These are phyloP conservation scores for Stegophylla sp. DNA, from an alignment of 2,888 invertebrate genomes.

Conservation along the genomic window DNA sequence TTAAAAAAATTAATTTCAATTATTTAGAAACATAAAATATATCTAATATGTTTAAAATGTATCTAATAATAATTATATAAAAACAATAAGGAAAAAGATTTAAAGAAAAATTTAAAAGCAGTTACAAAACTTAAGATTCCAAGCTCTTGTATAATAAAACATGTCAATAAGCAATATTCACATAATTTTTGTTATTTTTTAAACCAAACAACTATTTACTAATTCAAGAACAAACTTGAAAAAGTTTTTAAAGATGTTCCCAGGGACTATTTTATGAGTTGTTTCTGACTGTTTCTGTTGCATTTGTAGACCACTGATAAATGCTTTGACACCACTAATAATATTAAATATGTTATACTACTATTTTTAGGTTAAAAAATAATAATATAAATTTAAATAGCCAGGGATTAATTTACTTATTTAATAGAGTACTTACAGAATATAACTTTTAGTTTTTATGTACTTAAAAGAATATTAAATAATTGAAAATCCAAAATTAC, in stretches of 20 bases:
- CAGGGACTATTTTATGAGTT: constrained; percentile 68
- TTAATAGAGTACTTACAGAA: neutral
- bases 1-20: no score
- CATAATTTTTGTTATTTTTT: constrained; percentile 56
- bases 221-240: constrained; percentile 79
- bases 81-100: no score
- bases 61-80: no score
- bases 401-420: neutral
- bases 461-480: neutral
- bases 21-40: no score
- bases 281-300: constrained; percentile 58
- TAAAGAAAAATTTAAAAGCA: no score
- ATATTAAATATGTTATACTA: constrained; percentile 46
- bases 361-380: constrained; percentile 2
- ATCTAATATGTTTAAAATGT: no score
- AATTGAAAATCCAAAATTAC: neutral
- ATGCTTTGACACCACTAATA: constrained; percentile 59
- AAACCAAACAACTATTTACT: constrained; percentile 62
- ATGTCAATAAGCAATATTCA: constrained; percentile 31
- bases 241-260: constrained; percentile 93
- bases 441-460: no score
- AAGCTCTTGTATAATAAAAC: neutral
- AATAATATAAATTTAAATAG: neutral
- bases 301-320: constrained; percentile 58
- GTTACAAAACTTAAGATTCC: constrained; percentile 5